Conservation (phyloP, 30 jellyfish, hydroid and myxozoan species). For the Chironex yamaguchii region DNA sequence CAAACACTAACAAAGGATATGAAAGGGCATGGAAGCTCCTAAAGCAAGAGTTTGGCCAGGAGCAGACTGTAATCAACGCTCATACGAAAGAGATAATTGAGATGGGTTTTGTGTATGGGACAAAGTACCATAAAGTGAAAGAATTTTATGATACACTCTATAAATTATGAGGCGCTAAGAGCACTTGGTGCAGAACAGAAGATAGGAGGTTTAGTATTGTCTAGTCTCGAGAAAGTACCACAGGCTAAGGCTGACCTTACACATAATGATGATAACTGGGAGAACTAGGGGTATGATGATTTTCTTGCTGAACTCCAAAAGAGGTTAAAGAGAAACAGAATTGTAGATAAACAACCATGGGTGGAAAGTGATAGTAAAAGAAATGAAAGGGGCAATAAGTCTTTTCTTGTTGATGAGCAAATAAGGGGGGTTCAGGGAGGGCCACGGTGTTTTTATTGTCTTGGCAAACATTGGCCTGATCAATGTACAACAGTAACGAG, state of each 20-base stretch:
- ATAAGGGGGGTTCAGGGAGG: too few species aligned
- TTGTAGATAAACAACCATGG: background rate
- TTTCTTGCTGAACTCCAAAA: conserved; percentile 29
- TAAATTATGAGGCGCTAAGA: conserved; percentile 56
- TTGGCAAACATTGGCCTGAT: conserved; percentile 42
- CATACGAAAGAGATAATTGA: conserved; percentile 51
- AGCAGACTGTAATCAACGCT: conserved; percentile 51
- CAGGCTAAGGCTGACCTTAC: conserved; percentile 33
- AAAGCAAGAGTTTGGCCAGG: conserved; percentile 51
- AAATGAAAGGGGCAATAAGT: too few species aligned
- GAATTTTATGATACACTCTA: conserved; percentile 40
- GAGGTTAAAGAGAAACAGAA: conserved; percentile 35
- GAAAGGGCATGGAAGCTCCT: conserved; percentile 62
- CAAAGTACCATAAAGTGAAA: conserved; percentile 25
- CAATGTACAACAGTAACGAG: background rate
- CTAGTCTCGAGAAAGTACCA: conserved; percentile 48
- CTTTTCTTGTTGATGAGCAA: too few species aligned
- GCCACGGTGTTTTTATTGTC: conserved; percentile 54
- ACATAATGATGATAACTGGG: conserved; percentile 1
- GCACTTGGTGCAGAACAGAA: background rate
- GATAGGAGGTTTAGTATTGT: conserved; percentile 13
- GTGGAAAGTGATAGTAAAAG: background rate
- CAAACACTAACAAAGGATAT: conserved; percentile 47
- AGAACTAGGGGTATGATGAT: conserved; percentile 26
- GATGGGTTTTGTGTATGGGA: conserved; percentile 10